Evolutionary conservation across 2,888 invertebrate genomes (phyloP).

Genomic region (Coleophora flavipennella): DNA sequence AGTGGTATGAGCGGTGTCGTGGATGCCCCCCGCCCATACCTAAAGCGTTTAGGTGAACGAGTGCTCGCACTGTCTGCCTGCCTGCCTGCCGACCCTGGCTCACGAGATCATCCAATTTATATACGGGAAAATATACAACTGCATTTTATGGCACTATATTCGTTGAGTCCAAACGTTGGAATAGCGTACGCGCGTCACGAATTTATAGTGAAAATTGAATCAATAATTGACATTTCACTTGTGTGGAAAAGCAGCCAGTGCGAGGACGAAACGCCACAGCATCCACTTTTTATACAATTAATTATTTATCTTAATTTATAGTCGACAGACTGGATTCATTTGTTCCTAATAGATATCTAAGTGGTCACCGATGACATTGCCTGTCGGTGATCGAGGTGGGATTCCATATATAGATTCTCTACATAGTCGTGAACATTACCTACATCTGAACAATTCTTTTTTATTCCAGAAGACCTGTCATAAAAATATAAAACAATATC

Average conservation of each 20-base stretch:
- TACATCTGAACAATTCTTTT: conserved; percentile 22
- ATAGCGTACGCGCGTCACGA: background rate
- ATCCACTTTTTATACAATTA: conserved; percentile 63
- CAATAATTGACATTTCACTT: conserved; percentile 51
- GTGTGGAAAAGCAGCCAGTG: conserved; percentile 44
- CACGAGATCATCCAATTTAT: background rate
- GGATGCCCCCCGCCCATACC: conserved; percentile 71
- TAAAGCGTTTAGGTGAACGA: conserved; percentile 69
- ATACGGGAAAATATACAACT: background rate
- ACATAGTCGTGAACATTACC: conserved; percentile 33
- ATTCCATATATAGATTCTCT: conserved; percentile 35
- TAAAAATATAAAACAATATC: conserved; percentile 4
- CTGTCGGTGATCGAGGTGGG: background rate
- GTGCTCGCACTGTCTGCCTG: conserved; percentile 50
- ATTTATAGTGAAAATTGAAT: conserved; percentile 25
- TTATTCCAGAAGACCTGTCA: background rate
- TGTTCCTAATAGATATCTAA: conserved; percentile 42
- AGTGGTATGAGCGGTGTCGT: conserved; percentile 70
- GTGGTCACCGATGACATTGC: conserved; percentile 28
- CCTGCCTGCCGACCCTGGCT: conserved; percentile 32
- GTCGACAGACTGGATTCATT: conserved; percentile 44
- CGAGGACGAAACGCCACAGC: conserved; percentile 57
- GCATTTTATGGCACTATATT: conserved; percentile 11
- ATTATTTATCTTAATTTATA: conserved; percentile 27
- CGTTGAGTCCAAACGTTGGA: conserved; percentile 4